A percentile compares a stretch with the other conserved stretches of the same genome.
Conservation (phyloP, 2,888 invertebrate species). For the Oxyscelio sp. region DNA sequence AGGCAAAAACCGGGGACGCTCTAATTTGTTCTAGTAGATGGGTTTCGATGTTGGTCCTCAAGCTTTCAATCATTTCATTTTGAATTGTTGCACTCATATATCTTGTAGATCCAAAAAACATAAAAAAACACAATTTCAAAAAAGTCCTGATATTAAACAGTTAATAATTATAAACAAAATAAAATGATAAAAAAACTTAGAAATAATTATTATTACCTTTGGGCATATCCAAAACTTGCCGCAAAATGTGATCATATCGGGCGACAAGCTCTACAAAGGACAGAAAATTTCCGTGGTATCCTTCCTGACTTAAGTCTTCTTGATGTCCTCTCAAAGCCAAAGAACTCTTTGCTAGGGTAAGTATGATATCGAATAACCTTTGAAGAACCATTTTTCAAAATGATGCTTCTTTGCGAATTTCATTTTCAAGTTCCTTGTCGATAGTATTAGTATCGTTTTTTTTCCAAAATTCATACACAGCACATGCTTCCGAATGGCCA, state of each 20-base stretch:
- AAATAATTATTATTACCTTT: conserved; percentile 54
- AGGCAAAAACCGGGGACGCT: conserved; percentile 28
- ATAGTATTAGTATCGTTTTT: conserved; percentile 52
- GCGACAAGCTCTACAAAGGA: conserved; percentile 76
- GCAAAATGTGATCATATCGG: conserved; percentile 78
- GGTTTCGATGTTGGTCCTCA: conserved; percentile 18
- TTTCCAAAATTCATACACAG: conserved; percentile 74
- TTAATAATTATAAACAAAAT: neutral
- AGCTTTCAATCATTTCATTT: conserved; percentile 63
- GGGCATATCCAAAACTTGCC: conserved; percentile 77
- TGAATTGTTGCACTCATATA: conserved; percentile 14
- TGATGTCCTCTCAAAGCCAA: conserved; percentile 74
- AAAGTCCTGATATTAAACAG: neutral
- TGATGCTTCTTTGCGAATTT: conserved; percentile 59
- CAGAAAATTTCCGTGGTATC: conserved; percentile 78
- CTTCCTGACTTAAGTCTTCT: conserved; percentile 64
- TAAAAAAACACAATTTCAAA: neutral
- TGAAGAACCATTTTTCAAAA: conserved; percentile 67
- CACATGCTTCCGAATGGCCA: conserved; percentile 69
- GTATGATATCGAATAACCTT: conserved; percentile 67
- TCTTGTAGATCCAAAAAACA: neutral
- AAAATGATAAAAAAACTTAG: neutral
- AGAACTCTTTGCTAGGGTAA: conserved; percentile 66
- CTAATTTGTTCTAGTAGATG: conserved; percentile 53
- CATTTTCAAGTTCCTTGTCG: conserved; percentile 63